Evolutionary conservation across 2,113 vertebrate species (phyloP).

Genomic region (Crotalus tigris): DNA sequence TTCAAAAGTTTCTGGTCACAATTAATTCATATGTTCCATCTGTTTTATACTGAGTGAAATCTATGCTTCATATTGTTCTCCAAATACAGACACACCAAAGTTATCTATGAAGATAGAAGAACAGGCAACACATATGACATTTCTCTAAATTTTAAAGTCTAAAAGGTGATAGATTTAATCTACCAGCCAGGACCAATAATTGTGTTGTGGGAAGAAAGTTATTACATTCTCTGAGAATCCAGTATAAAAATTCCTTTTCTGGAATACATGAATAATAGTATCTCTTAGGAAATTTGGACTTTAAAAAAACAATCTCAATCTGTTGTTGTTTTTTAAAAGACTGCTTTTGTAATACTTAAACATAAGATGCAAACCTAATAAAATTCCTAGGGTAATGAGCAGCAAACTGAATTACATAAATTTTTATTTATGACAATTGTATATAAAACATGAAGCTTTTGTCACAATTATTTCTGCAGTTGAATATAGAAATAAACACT

Average conservation of each 20-base stretch:
- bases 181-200: conserved; percentile 13
- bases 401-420: conserved; percentile 38
- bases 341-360: conserved; percentile 1
- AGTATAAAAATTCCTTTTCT: conserved; percentile 53
- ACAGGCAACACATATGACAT: conserved; percentile 31
- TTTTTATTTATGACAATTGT: conserved; percentile 41
- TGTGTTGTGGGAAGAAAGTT: conserved; percentile 31
- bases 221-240: conserved; percentile 44
- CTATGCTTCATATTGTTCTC: conserved; percentile 55
- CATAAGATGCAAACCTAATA: background rate
- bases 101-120: conserved; percentile 29
- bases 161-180: conserved; percentile 39
- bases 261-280: conserved; percentile 38
- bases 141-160: background rate
- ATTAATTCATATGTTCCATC: conserved; percentile 68
- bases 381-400: conserved; percentile 12
- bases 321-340: conserved; percentile 27
- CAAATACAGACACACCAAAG: conserved; percentile 40
- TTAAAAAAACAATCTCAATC: conserved; percentile 33
- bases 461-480: background rate
- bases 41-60: conserved; percentile 61
- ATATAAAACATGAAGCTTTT: conserved; percentile 21
- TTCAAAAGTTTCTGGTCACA: conserved; percentile 73
- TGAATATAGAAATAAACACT: background rate
- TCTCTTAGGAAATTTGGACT: conserved; percentile 50